phyloP scores from a whole-genome alignment of 2,113 vertebrate genomes.

The Perca flavescens region DNA sequence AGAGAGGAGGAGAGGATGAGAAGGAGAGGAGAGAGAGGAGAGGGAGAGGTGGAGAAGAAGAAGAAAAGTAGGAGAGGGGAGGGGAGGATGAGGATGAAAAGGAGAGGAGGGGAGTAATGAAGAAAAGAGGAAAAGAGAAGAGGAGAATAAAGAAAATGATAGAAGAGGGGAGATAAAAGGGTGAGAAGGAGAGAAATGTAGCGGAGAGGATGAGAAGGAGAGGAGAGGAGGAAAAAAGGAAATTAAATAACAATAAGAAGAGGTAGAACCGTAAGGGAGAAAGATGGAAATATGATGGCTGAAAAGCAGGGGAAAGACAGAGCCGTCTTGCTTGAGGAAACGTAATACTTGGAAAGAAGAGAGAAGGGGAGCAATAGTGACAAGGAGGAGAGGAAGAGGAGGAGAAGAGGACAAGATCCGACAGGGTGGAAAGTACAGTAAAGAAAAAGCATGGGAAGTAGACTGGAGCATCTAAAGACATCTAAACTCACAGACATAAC shows the following conservation, averaged over 20 bases:
- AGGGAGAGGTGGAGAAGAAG: conserved; percentile 12
- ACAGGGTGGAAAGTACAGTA: conserved; percentile 23
- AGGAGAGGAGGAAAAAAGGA: conserved; percentile 64
- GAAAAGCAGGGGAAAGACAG: conserved; percentile 56
- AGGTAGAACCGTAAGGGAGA: not conserved
- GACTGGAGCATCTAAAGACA: conserved; percentile 57
- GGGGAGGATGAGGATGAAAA: too few species aligned
- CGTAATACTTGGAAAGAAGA: not conserved
- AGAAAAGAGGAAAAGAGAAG: conserved; percentile 46
- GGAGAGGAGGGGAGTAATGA: conserved; percentile 46
- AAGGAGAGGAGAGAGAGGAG: too few species aligned
- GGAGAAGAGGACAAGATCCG: conserved; percentile 7
- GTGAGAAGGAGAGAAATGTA: conserved; percentile 52
- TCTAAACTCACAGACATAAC: conserved; percentile 50
- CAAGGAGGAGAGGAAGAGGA: not conserved
- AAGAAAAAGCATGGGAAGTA: conserved; percentile 15
- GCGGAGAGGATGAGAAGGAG: conserved; percentile 58
- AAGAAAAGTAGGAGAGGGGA: not conserved
- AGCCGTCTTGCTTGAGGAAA: not conserved
- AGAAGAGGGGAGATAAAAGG: not conserved
- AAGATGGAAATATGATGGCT: conserved; percentile 64
- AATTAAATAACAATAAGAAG: not conserved
- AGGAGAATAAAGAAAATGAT: conserved; percentile 22
- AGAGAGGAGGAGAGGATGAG: not conserved
- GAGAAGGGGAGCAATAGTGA: not conserved